phyloP scores from a whole-genome alignment of 2,113 vertebrate genomes.

The Austrofundulus limnaeus region DNA sequence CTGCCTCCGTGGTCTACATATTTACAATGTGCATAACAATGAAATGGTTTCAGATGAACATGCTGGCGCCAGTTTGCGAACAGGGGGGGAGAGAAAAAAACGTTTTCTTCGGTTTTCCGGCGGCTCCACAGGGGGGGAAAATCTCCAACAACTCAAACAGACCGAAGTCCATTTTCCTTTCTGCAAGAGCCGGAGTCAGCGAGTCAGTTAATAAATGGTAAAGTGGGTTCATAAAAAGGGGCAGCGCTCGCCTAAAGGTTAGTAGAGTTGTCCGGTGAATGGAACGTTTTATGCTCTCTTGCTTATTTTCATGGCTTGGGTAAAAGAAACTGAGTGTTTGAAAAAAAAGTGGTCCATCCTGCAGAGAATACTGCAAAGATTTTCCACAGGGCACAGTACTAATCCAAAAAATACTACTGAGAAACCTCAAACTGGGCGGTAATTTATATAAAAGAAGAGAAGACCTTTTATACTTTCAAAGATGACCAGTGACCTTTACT shows the following conservation, averaged over 20 bases:
- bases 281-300: conserved; percentile 18
- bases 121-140: background rate
- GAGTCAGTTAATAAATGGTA: conserved; percentile 56
- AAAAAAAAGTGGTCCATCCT: conserved; percentile 9
- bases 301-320: conserved; percentile 20
- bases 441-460: background rate
- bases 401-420: background rate
- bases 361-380: conserved; percentile 12
- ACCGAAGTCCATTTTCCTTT: conserved; percentile 17
- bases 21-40: conserved; percentile 34
- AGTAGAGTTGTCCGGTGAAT: conserved; percentile 31
- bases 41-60: conserved; percentile 32
- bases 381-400: background rate
- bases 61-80: conserved; percentile 17
- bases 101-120: conserved; percentile 4
- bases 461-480: background rate
- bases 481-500: background rate
- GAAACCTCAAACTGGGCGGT: conserved; percentile 18
- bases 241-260: conserved; percentile 51
- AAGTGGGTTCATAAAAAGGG: conserved; percentile 56
- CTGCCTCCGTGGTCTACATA: conserved; percentile 10
- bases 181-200: conserved; percentile 31
- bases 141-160: conserved; percentile 27
- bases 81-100: no score
- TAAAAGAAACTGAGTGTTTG: conserved; percentile 28